These are phyloP conservation scores for Neria commutata DNA, from an alignment of 2,888 invertebrate species.

Conservation along the genomic window DNA sequence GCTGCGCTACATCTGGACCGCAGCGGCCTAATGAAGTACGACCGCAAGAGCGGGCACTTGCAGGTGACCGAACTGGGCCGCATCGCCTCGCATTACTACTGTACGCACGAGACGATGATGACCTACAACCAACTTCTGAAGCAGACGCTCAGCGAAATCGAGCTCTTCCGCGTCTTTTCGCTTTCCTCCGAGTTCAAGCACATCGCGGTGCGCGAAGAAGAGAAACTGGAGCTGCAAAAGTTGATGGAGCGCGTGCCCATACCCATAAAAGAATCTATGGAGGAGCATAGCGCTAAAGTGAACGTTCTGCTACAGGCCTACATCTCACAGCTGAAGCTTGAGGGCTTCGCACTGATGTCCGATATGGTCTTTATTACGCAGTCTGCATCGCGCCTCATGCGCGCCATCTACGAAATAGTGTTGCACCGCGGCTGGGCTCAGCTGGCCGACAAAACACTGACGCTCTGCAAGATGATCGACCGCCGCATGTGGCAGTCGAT, in stretches of 20 bases:
- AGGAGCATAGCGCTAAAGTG: slow-evolving; percentile 93
- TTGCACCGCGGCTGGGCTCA: slow-evolving; percentile 95
- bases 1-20: slow-evolving; percentile 91
- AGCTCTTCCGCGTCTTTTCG: slow-evolving; percentile 96
- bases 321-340: slow-evolving; percentile 96
- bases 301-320: slow-evolving; percentile 96
- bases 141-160: slow-evolving; percentile 96
- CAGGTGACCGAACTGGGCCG: slow-evolving; percentile 94
- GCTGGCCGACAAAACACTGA: slow-evolving; percentile 91
- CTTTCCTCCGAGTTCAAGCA: slow-evolving; percentile 95
- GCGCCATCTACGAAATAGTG: slow-evolving; percentile 98
- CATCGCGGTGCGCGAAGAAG: slow-evolving; percentile 92
- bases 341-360: slow-evolving; percentile 98
- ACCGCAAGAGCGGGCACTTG: slow-evolving; percentile 87
- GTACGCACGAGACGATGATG: slow-evolving; percentile 95
- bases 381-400: slow-evolving; percentile 90
- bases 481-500: slow-evolving; percentile 99
- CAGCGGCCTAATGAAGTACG: slow-evolving; percentile 94
- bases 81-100: slow-evolving; percentile 98
- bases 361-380: slow-evolving; percentile 99
- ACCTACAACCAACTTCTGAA: slow-evolving; percentile 96
- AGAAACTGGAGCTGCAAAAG: slow-evolving; percentile 95
- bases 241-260: slow-evolving; percentile 92
- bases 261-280: slow-evolving; percentile 97
- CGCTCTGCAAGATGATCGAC: slow-evolving; percentile 98